phyloP scores from a whole-genome alignment of 2,888 invertebrate genomes.

The Drosophila demipolita region DNA sequence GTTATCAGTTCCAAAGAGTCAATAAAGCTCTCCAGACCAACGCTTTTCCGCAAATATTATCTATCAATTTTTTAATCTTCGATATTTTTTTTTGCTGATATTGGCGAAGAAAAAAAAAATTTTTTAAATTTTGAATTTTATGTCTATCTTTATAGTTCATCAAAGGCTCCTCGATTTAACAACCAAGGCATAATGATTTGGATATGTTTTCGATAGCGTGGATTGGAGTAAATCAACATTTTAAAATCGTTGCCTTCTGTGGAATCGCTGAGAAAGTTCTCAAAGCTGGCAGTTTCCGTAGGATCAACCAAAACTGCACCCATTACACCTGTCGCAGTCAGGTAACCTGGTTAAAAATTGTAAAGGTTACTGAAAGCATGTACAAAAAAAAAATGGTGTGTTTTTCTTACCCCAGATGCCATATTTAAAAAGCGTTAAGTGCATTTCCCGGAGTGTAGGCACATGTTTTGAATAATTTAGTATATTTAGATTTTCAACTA shows the following conservation, averaged over 20 bases:
- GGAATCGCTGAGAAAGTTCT: slow-evolving; percentile 57
- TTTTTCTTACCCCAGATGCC: slow-evolving; percentile 72
- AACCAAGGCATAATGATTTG: slow-evolving; percentile 78
- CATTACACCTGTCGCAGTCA: slow-evolving; percentile 69
- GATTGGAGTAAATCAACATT: slow-evolving; percentile 58
- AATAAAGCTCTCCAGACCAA: not conserved
- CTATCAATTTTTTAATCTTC: not conserved
- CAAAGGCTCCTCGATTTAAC: slow-evolving; percentile 70
- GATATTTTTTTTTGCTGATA: slow-evolving; percentile 8
- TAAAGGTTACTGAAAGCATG: not conserved
- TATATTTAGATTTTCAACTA: slow-evolving; percentile 67
- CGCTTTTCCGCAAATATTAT: not conserved
- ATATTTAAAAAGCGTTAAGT: slow-evolving; percentile 63
- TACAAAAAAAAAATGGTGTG: not conserved
- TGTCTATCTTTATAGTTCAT: slow-evolving; percentile 14
- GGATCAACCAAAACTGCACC: slow-evolving; percentile 69
- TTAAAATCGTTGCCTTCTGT: slow-evolving; percentile 55
- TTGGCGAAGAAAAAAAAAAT: not conserved
- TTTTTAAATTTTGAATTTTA: not conserved
- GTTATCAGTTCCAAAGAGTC: not conserved
- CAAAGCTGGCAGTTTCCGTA: slow-evolving; percentile 59
- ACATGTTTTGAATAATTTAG: slow-evolving; percentile 73
- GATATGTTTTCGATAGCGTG: slow-evolving; percentile 74
- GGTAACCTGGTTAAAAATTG: slow-evolving; percentile 47
- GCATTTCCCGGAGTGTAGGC: slow-evolving; percentile 76